Base-by-base conservation (phyloP, 2,113 vertebrate genomes). In the Haliaeetus leucogaster region DNA sequence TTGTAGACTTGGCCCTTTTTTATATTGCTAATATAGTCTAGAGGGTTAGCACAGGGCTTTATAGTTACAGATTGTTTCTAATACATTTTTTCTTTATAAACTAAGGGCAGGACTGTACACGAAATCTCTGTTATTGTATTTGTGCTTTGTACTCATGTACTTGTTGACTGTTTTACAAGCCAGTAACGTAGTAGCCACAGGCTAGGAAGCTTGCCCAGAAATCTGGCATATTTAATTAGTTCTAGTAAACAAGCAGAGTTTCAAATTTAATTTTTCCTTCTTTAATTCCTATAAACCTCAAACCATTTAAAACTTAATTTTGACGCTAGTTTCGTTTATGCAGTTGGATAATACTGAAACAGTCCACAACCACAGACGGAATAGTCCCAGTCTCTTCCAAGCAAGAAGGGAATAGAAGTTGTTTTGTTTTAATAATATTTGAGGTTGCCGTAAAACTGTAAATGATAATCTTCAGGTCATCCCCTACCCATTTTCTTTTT, bases 231-330 rank as follows among this genome's bases (percentile, higher is more conserved):
- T 96, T 97, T 97, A 97, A 97, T 97, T 97, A 95, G 94, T 96
- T 42, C 95, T 96, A 96, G 95, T 97, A 97, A 97, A 96, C 96
- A 97, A 96, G 94, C 93, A 90, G 93, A 95, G 93, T 95, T 97
- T 97, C 96, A 96, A 96, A 97, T 97, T 94, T 97, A 97, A 96
- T 97, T 96, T 93, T 97, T 96, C 94, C 94, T 95, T 96, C 93
- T 93, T 96, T 96, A 96, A 94, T 96, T 95, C 94, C 93, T 96
- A 80, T 96, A 95, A 95, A 94, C 94, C 95, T 96, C 95, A 97
- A 96, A 82, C 79, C 73, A 94, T 97, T 97, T 96, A 92, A 95
- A 94, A 83, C 77, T 92, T 94, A 82, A 94, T 96, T 95, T 94
- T 97, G 97, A 96, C 87, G 83, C 95, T 94, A 95, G 83, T 95